Percentiles rank a stretch among this genome's conserved stretches.
phyloP scores from a whole-genome alignment of 2,113 vertebrate species.

The Melanocharis versteri region DNA sequence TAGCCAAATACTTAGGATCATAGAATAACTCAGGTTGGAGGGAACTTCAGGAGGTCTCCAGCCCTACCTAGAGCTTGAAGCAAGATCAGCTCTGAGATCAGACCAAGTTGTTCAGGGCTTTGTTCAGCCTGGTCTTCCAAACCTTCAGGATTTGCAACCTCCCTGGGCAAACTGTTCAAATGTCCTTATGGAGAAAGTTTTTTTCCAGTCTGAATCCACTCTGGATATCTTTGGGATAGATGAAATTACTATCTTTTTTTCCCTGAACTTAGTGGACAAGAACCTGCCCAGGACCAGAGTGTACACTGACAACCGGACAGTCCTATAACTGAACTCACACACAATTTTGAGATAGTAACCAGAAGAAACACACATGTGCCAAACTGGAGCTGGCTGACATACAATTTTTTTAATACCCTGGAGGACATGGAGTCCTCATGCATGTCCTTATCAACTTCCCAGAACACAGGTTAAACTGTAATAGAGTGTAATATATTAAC shows the following conservation, averaged over 20 bases:
- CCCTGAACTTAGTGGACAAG: not conserved
- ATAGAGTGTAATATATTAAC: not conserved
- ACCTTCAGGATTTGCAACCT: not conserved
- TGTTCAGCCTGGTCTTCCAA: not conserved
- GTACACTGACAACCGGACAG: not conserved
- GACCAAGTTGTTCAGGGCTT: not conserved
- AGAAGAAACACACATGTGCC: not conserved
- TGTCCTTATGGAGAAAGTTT: not conserved
- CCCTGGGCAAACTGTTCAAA: not conserved
- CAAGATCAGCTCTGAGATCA: not conserved
- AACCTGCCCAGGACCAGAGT: not conserved
- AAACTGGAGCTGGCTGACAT: not conserved
- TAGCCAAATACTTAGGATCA: not conserved
- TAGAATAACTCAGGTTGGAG: not conserved
- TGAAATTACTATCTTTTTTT: not conserved
- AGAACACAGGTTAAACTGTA: not conserved
- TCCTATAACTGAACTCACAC: not conserved
- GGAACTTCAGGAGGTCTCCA: not conserved
- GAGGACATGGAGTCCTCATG: not conserved
- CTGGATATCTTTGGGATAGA: not conserved
- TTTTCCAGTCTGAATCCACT: not conserved
- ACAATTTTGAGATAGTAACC: not conserved
- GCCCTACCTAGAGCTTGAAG: not conserved
- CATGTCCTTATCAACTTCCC: not conserved
- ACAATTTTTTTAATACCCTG: not conserved